Conservation (phyloP, 2,888 invertebrate genomes). For the Lasioglossum vierecki region DNA sequence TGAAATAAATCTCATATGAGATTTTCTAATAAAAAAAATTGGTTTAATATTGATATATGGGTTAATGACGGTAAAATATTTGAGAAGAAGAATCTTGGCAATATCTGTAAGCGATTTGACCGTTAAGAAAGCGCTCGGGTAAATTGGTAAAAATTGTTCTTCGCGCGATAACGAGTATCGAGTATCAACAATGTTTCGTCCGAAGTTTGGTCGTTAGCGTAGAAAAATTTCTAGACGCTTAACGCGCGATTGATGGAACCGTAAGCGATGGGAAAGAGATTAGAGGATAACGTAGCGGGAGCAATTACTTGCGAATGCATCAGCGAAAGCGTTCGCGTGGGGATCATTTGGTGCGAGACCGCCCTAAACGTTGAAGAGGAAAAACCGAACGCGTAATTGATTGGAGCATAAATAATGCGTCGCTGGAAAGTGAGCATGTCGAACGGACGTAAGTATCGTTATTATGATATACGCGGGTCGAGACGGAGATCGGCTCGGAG, state of each 20-base stretch:
- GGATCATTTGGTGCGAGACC: not conserved
- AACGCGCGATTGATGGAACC: not conserved
- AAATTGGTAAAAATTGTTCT: not conserved
- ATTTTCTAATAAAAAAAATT: too few relatives aligned
- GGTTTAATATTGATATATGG: too few relatives aligned
- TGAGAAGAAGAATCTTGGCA: too few relatives aligned
- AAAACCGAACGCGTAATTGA: constrained; percentile 20
- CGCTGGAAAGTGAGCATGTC: not conserved
- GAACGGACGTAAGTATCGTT: constrained; percentile 39
- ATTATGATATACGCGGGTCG: constrained; percentile 36
- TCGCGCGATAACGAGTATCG: not conserved
- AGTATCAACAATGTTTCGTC: not conserved
- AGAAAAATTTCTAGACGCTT: constrained; percentile 5
- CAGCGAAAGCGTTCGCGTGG: not conserved
- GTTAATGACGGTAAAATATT: too few relatives aligned
- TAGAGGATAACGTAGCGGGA: not conserved
- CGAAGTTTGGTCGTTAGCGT: not conserved
- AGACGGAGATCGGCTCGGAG: constrained; percentile 33
- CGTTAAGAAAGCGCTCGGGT: too few relatives aligned
- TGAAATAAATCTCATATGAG: too few relatives aligned
- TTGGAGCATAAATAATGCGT: constrained; percentile 33
- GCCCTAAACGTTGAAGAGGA: not conserved
- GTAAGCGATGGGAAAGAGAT: not conserved
- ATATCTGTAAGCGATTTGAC: too few relatives aligned
- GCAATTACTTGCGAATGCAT: constrained; percentile 4